Base-by-base conservation (phyloP, 1,140 invertebrate genomes). In the Drosophila miranda region DNA sequence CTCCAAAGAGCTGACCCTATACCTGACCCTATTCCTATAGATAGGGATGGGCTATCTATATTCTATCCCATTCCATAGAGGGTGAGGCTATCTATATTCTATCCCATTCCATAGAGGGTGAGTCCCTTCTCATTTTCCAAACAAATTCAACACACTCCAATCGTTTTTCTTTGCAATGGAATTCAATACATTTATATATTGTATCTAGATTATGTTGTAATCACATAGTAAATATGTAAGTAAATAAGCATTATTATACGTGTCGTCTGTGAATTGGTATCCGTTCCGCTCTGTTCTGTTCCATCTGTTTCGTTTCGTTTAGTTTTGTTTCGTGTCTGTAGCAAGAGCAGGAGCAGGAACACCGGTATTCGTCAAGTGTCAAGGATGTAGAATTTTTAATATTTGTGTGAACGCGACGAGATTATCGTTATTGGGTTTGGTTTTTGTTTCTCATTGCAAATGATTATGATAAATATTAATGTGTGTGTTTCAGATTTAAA, bases 181-280 rank as follows among this genome's bases (percentile, higher is more conserved):
- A 86, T 86, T 74, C 58, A 69, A 86, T 86, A 81, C 62, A 75
- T 75, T 61, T 68, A 54, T 87, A 81, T 87, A 60, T 86, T 87
- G 69, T 87, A 78, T 79, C 72, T 82, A 74, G 45, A 58, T 68
- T 73, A 84, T 75, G 51, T 72, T 38, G 34, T 38, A 77, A 74
- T 84, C 69, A 84, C 73, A 74, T 58, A 81, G 50, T 75, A 78
- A 66, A 58, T 75, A 79, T 80, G 78, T 86, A 79, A 84, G 78
- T 86, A 64, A 62, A 73, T 62, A 55, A 74, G 69, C 54, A 74
- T 63, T 57, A 74, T 63, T 52, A 46, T 64, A 64, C 52, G 55
- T 63, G 58, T 63, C 59, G 66, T 59, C 45, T 45, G 43, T 63
- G 44, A 56, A 43, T 51, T 19, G 69, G 30, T 42, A 42, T 48